Base-by-base conservation (phyloP, 2,888 invertebrate species). In the Andrena chrysosceles region DNA sequence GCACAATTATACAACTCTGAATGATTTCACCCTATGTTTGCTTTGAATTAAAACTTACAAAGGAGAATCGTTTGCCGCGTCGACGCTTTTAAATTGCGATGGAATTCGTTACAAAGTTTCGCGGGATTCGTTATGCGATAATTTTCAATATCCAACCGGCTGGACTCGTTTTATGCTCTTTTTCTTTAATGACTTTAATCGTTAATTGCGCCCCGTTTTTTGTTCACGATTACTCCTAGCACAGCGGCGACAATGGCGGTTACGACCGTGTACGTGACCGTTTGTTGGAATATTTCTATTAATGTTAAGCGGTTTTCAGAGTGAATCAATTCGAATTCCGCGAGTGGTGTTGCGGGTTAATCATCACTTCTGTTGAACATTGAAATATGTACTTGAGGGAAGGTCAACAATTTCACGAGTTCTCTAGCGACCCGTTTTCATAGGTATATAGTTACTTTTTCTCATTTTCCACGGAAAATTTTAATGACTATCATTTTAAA, bases 81-180 rank as follows among this genome's bases (percentile, higher is more conserved):
- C 16, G 8, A 62, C 31, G 48, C 62, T 62, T 62, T 74, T 67
- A 60, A 48, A 26, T 74, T 33, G 26, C 67, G 16, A 33, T n/a
- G 7, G 23, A 49, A 33, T 67, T 59, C 52, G 48, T 67, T 64
- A 35, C 26, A 48, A 76, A 77, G 64, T 77, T 69, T 29, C 56
- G 56, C 29, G 42, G 23, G 4, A 52, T 63, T 70, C 77, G 33
- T 74, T 74, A 48, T n/a, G 26, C 26, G n/a, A n/a, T 33, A 74
- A 23, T 60, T 48, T 23, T 48, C 64, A 73, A 73, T 66, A 67
- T 10, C 16, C n/a, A 6, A 6, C 33, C 20, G 33, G 31, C 48
- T 60, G 33, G 8, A 49, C 29, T 13, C 67, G 59, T 48, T 60
- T 60, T 16, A 33, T n/a, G 59, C 48, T 71, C 48, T 71, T 49